Evolutionary conservation across 1,140 invertebrate genomes (phyloP).

Genomic region (Drosophila parabipectinata): DNA sequence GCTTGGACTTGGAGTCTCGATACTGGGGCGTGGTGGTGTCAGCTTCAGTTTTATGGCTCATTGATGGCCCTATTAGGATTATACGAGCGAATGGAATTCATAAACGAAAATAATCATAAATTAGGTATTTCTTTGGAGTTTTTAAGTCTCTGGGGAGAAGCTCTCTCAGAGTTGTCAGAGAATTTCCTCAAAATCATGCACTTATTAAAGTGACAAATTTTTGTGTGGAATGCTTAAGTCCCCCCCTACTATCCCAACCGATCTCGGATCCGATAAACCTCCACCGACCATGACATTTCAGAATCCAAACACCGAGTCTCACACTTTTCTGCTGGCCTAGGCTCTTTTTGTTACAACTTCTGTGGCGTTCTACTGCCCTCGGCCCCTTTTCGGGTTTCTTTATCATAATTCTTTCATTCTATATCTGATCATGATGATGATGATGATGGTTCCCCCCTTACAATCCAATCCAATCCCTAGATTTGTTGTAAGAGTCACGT

Average conservation of each 20-base stretch:
- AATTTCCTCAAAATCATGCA: slow-evolving; percentile 62
- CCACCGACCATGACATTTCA: slow-evolving; percentile 63
- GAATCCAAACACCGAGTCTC: slow-evolving; percentile 49
- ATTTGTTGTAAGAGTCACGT: slow-evolving; percentile 73
- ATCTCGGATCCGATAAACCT: slow-evolving; percentile 16
- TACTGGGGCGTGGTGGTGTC: slow-evolving; percentile 34
- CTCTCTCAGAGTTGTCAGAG: not conserved
- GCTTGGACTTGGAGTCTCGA: slow-evolving; percentile 31
- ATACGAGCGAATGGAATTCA: slow-evolving; percentile 72
- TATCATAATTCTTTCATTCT: slow-evolving; percentile 29
- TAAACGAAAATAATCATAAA: slow-evolving; percentile 79
- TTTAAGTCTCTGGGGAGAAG: too few species aligned
- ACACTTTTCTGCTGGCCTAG: slow-evolving; percentile 61
- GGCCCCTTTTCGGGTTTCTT: slow-evolving; percentile 35
- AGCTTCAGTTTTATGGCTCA: slow-evolving; percentile 66
- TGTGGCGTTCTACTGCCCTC: slow-evolving; percentile 24
- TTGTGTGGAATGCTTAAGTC: slow-evolving; percentile 21
- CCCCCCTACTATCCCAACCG: not conserved
- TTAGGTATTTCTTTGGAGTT: slow-evolving; percentile 47
- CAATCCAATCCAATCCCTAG: slow-evolving; percentile 53
- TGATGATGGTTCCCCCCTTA: slow-evolving; percentile 14
- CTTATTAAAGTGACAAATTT: slow-evolving; percentile 73
- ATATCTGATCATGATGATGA: slow-evolving; percentile 3
- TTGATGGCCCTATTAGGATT: slow-evolving; percentile 79
- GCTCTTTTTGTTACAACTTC: slow-evolving; percentile 56